Base-by-base conservation (phyloP, 2,888 invertebrate species). In the Pterostichus madidus region DNA sequence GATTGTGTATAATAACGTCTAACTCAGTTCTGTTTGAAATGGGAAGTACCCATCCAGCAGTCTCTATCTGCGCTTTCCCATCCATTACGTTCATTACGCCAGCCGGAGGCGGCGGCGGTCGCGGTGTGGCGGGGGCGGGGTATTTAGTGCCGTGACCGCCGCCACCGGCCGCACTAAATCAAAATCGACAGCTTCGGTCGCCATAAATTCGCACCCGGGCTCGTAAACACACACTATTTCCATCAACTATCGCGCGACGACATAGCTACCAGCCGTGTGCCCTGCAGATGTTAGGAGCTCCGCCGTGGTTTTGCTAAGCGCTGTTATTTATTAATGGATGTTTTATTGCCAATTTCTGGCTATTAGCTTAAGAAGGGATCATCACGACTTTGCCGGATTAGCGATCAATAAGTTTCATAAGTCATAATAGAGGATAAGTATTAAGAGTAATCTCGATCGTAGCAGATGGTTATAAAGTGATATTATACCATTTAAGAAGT, bases 171-270 rank as follows among this genome's bases (percentile, higher is more conserved):
- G 71, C 24, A 71, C 44, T 71, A 46, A 71, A 71, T 46, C 46
- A 46, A 75, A 75, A 75, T 75, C 75, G 75, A 75, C 75, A 75
- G 75, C 75, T 7, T 52, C 52, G 52, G 75, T 32, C 75, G 49
- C 53, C 75, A 75, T 75, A 75, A 75, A 75, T 75, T 75, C 64
- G 35, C 64, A 64, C 64, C 24, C 5, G 17, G 17, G 61, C 61
- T 61, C 61, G 61, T 61, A 61, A 61, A 61, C 61, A 61, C 61
- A 61, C 61, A 61, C 61, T 61, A 61, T 61, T 61, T 61, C 61
- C 61, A 61, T 61, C 61, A 61, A 64, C 32, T 35, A 64, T 31
- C 61, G 24, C 17, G 24, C 24, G 11, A 24, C 11, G 31, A 61
- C 61, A 39, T 6, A 39, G 39, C 39, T 39, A 39, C 39, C 39